Evolutionary conservation across 2,797 vertebrate genomes (phyloP).

Genomic region (Heteromormyrus szaboi): DNA sequence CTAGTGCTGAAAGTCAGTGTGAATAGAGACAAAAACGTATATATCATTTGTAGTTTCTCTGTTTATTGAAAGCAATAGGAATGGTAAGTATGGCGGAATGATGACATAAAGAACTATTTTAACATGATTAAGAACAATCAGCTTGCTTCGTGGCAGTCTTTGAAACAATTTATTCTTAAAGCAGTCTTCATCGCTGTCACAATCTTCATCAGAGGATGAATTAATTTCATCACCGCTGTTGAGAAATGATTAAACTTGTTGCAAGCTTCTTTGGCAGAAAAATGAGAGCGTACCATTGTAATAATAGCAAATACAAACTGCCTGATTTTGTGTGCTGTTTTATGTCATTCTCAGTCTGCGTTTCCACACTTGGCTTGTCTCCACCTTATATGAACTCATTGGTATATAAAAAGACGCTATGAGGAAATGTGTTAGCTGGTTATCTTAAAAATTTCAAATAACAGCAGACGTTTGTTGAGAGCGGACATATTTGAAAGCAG

Average conservation of each 20-base stretch:
- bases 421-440: not conserved
- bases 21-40: not conserved
- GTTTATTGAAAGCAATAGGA: not conserved
- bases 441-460: not conserved
- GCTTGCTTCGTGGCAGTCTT: not conserved
- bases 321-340: not conserved
- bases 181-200: not conserved
- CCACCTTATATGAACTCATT: not conserved
- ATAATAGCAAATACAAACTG: not conserved
- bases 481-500: not conserved
- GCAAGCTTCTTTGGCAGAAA: not conserved
- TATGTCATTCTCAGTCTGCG: not conserved
- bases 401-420: not conserved
- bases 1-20: not conserved
- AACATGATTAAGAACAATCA: not conserved
- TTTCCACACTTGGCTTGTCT: not conserved
- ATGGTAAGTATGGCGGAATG: not conserved
- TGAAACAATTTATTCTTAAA: not conserved
- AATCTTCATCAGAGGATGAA: not conserved
- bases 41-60: not conserved
- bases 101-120: not conserved
- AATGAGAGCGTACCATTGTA: not conserved
- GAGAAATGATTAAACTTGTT: not conserved
- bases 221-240: not conserved
- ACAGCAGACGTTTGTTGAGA: not conserved